Conservation (phyloP, 2,888 invertebrate species). For the Calliscelio sp. region DNA sequence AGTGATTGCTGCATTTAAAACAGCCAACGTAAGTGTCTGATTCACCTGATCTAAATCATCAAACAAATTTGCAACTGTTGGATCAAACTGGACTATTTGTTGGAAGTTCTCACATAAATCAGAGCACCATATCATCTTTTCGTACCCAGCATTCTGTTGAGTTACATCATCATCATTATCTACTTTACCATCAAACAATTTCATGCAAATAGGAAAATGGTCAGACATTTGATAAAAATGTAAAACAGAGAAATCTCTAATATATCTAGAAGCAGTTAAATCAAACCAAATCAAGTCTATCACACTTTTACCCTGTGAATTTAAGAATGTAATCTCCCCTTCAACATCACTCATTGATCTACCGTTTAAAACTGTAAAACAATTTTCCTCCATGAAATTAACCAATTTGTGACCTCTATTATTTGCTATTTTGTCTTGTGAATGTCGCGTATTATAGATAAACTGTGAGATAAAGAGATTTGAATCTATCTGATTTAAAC, state of each 20-base stretch:
- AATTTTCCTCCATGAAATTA: slow-evolving; percentile 5
- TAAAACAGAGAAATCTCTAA: slow-evolving; percentile 21
- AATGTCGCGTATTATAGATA: no score
- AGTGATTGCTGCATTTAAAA: background rate
- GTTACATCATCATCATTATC: background rate
- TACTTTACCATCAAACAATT: background rate
- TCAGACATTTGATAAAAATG: slow-evolving; percentile 6
- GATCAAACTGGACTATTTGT: no score
- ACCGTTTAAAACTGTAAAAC: slow-evolving; percentile 13
- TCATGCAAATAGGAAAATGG: slow-evolving; percentile 15
- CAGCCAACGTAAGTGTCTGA: background rate
- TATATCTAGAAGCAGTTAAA: background rate
- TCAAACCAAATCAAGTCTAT: background rate
- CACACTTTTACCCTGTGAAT: background rate
- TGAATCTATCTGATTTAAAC: no score
- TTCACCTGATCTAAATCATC: no score
- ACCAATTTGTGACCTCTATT: background rate
- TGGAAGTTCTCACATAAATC: no score
- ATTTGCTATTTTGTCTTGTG: background rate
- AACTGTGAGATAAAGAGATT: no score
- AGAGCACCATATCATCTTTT: background rate
- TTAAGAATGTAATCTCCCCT: background rate
- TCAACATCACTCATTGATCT: slow-evolving; percentile 12
- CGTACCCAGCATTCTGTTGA: background rate
- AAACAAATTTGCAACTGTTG: no score